A percentile compares a stretch with the other conserved stretches of the same genome.
Conservation (phyloP, 2,888 invertebrate genomes). For the Ophioninae sp. region DNA sequence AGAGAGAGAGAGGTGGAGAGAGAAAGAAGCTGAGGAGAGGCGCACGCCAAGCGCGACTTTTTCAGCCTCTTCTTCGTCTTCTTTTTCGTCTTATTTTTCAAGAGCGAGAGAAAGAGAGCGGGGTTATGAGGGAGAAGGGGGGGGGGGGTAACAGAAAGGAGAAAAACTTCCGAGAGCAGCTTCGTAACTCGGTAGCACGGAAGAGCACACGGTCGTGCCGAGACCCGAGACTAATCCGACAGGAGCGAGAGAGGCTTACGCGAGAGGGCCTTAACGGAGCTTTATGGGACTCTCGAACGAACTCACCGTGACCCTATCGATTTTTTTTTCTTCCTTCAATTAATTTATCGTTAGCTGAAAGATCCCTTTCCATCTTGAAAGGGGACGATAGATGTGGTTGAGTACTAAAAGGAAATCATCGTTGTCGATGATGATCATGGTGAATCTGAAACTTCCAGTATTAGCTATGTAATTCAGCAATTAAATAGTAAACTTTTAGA, state of each 20-base stretch:
- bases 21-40: slow-evolving; percentile 49
- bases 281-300: slow-evolving; percentile 43
- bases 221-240: slow-evolving; percentile 59
- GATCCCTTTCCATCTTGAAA: neutral
- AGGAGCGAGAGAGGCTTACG: slow-evolving; percentile 40
- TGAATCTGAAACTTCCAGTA: too few species aligned
- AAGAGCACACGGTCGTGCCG: slow-evolving; percentile 48
- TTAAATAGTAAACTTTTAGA: too few species aligned
- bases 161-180: slow-evolving; percentile 54
- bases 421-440: too few species aligned
- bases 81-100: slow-evolving; percentile 23
- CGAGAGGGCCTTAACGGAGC: slow-evolving; percentile 43
- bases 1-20: slow-evolving; percentile 1
- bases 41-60: slow-evolving; percentile 57
- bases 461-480: too few species aligned
- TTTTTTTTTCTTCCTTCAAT: slow-evolving; percentile 10
- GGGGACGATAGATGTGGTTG: neutral
- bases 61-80: slow-evolving; percentile 47
- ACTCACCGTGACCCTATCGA: slow-evolving; percentile 31
- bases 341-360: slow-evolving; percentile 9
- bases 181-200: slow-evolving; percentile 61
- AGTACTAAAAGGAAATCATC: too few species aligned
- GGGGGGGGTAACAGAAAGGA: slow-evolving; percentile 8
- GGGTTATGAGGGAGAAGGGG: neutral
- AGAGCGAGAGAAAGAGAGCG: slow-evolving; percentile 7